Percentiles rank a stretch among this genome's conserved stretches.
Evolutionary conservation across 2,888 invertebrate genomes (phyloP).

Genomic region (Drosophila nr. fundita): DNA sequence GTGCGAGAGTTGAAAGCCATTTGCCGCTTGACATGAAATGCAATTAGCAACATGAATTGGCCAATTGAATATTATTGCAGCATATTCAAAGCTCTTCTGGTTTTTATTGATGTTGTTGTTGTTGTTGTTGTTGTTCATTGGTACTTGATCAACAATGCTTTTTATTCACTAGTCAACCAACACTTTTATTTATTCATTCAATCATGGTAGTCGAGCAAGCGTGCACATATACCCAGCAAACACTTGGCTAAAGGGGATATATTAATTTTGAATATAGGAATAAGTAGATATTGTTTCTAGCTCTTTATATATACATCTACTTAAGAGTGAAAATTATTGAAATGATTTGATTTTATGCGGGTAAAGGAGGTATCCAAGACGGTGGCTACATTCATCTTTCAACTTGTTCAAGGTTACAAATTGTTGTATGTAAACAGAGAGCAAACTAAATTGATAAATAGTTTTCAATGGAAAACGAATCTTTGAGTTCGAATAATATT

Average conservation of each 20-base stretch:
- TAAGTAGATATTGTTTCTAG: background rate
- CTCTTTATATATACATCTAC: background rate
- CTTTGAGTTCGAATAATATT: background rate
- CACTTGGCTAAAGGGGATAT: background rate
- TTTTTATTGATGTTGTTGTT: slow-evolving; percentile 6
- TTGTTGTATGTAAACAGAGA: background rate
- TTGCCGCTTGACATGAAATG: slow-evolving; percentile 43
- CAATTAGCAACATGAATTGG: slow-evolving; percentile 69
- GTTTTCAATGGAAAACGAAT: background rate
- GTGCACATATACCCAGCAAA: slow-evolving; percentile 1
- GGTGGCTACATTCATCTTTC: background rate
- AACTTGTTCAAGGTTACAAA: background rate
- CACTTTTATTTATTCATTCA: slow-evolving; percentile 40
- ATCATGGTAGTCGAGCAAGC: slow-evolving; percentile 27
- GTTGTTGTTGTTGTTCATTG: slow-evolving; percentile 17
- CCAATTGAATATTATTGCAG: slow-evolving; percentile 58
- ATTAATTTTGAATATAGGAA: background rate
- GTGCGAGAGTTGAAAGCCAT: slow-evolving; percentile 18
- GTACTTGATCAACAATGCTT: slow-evolving; percentile 30
- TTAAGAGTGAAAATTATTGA: background rate
- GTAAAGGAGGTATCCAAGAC: background rate
- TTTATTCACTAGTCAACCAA: slow-evolving; percentile 28
- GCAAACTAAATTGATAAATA: background rate
- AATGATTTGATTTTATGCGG: background rate
- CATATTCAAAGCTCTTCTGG: slow-evolving; percentile 15